Evolutionary conservation across 2,797 vertebrate genomes (phyloP).

Genomic region (Geotrypetes seraphini): DNA sequence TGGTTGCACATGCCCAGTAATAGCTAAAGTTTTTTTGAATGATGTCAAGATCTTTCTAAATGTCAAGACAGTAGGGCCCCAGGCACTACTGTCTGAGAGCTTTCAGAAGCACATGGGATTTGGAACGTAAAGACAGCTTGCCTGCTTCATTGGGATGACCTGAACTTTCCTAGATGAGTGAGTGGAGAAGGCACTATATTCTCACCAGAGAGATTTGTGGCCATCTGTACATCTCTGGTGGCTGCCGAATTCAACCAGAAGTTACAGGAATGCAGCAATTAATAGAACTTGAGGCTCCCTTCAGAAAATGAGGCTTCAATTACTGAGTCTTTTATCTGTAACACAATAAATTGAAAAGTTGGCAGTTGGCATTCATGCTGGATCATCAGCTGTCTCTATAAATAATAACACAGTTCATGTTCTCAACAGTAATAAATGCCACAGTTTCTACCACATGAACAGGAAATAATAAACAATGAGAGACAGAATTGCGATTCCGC

Average conservation of each 20-base stretch:
- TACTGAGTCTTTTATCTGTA: constrained; percentile 15
- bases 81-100: too few species aligned
- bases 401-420: too few species aligned
- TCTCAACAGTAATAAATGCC: constrained; percentile 21
- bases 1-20: constrained; percentile 4
- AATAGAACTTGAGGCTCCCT: too few species aligned
- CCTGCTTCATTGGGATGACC: too few species aligned
- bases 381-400: constrained; percentile 15
- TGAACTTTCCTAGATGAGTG: too few species aligned
- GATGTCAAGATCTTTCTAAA: constrained; percentile 42
- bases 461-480: constrained; percentile 25
- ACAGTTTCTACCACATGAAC: constrained; percentile 12
- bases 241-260: too few species aligned
- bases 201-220: too few species aligned
- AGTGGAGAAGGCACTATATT: too few species aligned
- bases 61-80: constrained; percentile 29
- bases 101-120: too few species aligned
- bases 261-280: too few species aligned
- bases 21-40: constrained; percentile 2
- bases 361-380: constrained; percentile 3
- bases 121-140: too few species aligned
- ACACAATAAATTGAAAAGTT: constrained; percentile 8
- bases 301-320: constrained; percentile 1
- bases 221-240: too few species aligned
- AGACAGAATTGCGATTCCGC: constrained; percentile 11